phyloP scores from a whole-genome alignment of 2,888 invertebrate genomes.

The Temnothorax rugatulus region DNA sequence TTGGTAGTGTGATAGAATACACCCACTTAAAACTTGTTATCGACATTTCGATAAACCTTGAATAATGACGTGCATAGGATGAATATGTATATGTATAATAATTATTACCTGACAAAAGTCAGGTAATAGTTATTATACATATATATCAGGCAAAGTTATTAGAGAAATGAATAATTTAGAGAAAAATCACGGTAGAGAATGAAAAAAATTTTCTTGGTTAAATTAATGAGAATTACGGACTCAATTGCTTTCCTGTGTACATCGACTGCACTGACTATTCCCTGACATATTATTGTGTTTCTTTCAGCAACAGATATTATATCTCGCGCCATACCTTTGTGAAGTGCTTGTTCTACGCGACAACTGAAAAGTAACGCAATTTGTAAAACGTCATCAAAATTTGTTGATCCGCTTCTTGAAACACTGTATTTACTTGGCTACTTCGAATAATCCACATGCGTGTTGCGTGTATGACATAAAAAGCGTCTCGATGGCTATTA shows the following conservation, averaged over 20 bases:
- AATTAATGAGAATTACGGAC: constrained; percentile 16
- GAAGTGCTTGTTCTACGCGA: constrained; percentile 16
- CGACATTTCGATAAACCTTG: constrained; percentile 30
- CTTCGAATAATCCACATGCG: constrained; percentile 31
- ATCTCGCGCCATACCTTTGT: neutral
- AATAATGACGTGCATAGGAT: neutral
- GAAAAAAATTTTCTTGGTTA: neutral
- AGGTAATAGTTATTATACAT: too few relatives aligned
- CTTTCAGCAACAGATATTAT: neutral
- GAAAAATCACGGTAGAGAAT: neutral
- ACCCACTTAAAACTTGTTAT: neutral
- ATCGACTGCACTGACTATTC: constrained; percentile 23
- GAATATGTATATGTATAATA: neutral
- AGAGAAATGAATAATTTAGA: neutral
- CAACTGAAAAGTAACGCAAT: neutral
- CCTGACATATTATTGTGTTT: constrained; percentile 2
- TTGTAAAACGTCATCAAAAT: neutral
- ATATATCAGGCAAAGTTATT: neutral
- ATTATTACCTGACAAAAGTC: neutral
- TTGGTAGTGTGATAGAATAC: neutral
- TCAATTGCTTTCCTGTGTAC: constrained; percentile 21
- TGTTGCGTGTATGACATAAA: constrained; percentile 29
- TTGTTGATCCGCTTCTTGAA: neutral
- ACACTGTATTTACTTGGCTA: constrained; percentile 19
- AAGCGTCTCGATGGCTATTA: constrained; percentile 16